Base-by-base conservation (phyloP, 2,113 vertebrate genomes). In the Vanacampus margaritifer region DNA sequence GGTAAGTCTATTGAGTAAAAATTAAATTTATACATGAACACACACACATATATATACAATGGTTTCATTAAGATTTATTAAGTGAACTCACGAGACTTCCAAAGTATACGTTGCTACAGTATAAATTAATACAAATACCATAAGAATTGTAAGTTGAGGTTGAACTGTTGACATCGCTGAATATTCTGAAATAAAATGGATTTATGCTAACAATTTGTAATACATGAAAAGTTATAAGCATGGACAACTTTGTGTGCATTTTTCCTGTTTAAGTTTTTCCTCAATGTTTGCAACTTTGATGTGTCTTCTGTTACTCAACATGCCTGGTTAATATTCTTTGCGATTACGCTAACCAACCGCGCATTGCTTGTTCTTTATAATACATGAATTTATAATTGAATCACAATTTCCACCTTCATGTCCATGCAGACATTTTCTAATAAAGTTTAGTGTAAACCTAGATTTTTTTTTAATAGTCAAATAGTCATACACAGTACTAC, bases 101-200 rank as follows among this genome's bases (percentile, higher is more conserved):
- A 37, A 53, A 61, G 74, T 82, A 71, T 72, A 73, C 79, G 81
- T 71, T 37, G 68, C 79, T 82, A 70, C 64, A 48, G 68, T 76
- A 90, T 84, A 84, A 81, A 85, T 85, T 70, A 87, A 81, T 78
- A 53, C 68, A 73, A 75, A 68, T 82, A 50, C 75, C 71, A 74
- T 73, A 81, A 67, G 0, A 68, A 63, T 36, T 73, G 75, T 85
- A 83, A 77, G 58, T 45, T 78, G 50, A 56, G 8, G 59, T 64
- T 36, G 45, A 36, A 51, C 56, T 23, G 54, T 43, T 53, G 58
- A 13, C 39, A 23, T 48, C 64, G 39, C 32, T 67, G 56, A 64
- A 48, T 45, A 56, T 65, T 13, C 12, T 45, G 3, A 64, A 65
- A 57, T 17, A 14, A 9, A 23, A n/a, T 1, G 0, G 45, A 48